Evolutionary conservation across 2,797 vertebrate species (phyloP).

Genomic region (Parambassis ranga): DNA sequence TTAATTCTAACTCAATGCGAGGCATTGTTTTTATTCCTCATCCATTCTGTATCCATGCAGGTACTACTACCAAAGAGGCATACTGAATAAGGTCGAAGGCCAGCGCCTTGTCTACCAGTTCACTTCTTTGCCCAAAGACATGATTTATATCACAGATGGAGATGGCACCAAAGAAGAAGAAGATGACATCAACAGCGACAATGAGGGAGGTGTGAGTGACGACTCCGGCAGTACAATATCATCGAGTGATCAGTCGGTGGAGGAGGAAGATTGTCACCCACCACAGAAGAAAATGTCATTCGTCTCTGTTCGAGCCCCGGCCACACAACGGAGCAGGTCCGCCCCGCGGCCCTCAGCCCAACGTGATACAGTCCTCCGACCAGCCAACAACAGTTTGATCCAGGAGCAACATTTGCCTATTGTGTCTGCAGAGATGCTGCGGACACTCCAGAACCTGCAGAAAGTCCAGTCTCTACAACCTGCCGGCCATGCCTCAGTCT

Average conservation of each 20-base stretch:
- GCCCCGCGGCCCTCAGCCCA: slow-evolving; percentile 24
- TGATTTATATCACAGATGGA: slow-evolving; percentile 91
- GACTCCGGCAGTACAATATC: slow-evolving; percentile 70
- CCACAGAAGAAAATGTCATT: slow-evolving; percentile 66
- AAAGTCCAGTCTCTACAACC: slow-evolving; percentile 83
- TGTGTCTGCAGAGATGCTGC: slow-evolving; percentile 89
- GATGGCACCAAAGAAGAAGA: slow-evolving; percentile 66
- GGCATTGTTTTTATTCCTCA: neutral
- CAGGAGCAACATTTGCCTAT: slow-evolving; percentile 86
- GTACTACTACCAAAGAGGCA: slow-evolving; percentile 99
- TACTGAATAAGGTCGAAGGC: slow-evolving; percentile 97
- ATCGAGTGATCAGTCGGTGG: slow-evolving; percentile 78
- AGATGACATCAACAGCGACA: slow-evolving; percentile 47
- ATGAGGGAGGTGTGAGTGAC: slow-evolving; percentile 79
- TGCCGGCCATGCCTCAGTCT: slow-evolving; percentile 87
- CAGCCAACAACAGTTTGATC: slow-evolving; percentile 77
- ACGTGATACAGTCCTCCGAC: slow-evolving; percentile 65
- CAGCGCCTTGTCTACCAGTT: slow-evolving; percentile 98
- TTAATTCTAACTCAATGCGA: neutral
- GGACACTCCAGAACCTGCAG: slow-evolving; percentile 88
- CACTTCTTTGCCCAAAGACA: slow-evolving; percentile 95
- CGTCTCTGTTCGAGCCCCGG: slow-evolving; percentile 58
- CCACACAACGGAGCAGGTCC: slow-evolving; percentile 53
- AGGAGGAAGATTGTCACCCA: slow-evolving; percentile 63
- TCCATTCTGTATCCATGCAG: slow-evolving; percentile 68